These are phyloP conservation scores for Cromileptes altivelis DNA, from an alignment of 2,113 vertebrate genomes.

Conservation along the genomic window DNA sequence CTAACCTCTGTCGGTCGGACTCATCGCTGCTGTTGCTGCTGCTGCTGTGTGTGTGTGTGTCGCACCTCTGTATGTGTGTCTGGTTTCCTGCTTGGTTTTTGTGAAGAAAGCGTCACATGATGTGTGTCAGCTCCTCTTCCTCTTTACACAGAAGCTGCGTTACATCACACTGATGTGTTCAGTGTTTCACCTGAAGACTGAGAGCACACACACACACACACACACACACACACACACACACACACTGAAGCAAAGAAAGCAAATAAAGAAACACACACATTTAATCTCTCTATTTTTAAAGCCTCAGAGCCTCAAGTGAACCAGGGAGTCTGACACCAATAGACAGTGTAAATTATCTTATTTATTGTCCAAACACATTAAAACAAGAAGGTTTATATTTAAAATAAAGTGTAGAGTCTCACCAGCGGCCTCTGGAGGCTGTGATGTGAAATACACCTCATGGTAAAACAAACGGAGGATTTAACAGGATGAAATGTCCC, in stretches of 20 bases:
- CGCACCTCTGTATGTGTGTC: not conserved
- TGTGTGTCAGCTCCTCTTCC: not conserved
- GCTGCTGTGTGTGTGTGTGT: not conserved
- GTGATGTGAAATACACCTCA: not conserved
- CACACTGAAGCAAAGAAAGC: too few relatives aligned
- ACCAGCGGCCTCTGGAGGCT: not conserved
- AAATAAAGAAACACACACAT: too few relatives aligned
- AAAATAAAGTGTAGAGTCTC: not conserved
- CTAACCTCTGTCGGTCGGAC: slow-evolving; percentile 32
- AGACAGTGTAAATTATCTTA: accelerated
- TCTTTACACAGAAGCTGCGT: too few relatives aligned
- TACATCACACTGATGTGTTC: too few relatives aligned
- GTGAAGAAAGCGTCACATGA: slow-evolving; percentile 39
- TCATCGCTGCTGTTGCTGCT: slow-evolving; percentile 29
- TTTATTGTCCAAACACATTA: not conserved
- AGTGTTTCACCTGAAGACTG: too few relatives aligned
- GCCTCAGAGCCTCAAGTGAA: not conserved
- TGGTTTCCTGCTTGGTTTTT: slow-evolving; percentile 16
- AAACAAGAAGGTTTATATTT: not conserved
- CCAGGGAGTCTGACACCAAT: too few relatives aligned
- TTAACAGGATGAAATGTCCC: not conserved
- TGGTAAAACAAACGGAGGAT: not conserved
- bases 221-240: too few relatives aligned
- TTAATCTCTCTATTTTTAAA: not conserved
- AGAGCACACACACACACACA: too few relatives aligned